phyloP scores from a whole-genome alignment of 2,888 invertebrate species.

The Clepsis dumicolana region DNA sequence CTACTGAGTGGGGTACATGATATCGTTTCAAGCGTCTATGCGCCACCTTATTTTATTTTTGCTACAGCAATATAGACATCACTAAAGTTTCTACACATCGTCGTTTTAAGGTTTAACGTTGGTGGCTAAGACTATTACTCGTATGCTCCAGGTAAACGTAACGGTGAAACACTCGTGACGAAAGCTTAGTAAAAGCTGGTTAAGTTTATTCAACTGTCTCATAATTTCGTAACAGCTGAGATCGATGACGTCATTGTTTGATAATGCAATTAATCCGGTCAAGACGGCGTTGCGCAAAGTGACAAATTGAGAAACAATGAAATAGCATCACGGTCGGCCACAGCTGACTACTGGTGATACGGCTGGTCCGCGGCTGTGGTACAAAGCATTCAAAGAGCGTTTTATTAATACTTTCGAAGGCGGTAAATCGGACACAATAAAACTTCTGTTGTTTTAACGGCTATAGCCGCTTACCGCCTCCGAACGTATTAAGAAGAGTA shows the following conservation, averaged over 20 bases:
- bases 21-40: no score
- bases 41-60: no score
- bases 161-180: not conserved
- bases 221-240: conserved; percentile 34
- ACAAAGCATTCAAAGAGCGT: not conserved
- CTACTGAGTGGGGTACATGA: no score
- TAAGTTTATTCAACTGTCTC: conserved; percentile 22
- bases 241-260: conserved; percentile 39
- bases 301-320: conserved; percentile 54
- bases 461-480: no score
- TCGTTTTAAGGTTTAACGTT: no score
- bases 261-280: conserved; percentile 64
- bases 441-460: no score
- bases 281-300: conserved; percentile 63
- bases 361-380: conserved; percentile 15
- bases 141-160: no score
- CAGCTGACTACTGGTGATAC: conserved; percentile 22
- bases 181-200: not conserved
- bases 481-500: no score
- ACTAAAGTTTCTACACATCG: no score
- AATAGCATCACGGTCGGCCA: conserved; percentile 37
- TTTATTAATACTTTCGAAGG: not conserved
- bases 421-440: no score
- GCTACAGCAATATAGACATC: no score
- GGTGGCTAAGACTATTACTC: no score